Conservation (phyloP, 2,797 vertebrate genomes). For the Sebastes kiyomatsui region DNA sequence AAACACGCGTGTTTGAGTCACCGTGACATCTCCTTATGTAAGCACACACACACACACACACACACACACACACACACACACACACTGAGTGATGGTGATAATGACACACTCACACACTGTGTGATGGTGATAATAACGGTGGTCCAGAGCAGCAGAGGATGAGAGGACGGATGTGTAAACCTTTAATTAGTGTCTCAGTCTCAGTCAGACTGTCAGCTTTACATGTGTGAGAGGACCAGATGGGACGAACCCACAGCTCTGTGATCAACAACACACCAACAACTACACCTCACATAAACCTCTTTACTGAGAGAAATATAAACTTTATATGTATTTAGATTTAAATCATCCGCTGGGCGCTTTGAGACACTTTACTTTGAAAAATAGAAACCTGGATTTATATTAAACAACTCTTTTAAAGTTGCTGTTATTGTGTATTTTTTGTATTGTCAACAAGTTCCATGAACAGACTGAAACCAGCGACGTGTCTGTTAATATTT, state of each 20-base stretch:
- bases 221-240: constrained; percentile 51
- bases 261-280: constrained; percentile 3
- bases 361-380: too few relatives aligned
- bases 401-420: background rate
- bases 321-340: too few relatives aligned
- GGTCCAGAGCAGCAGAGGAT: constrained; percentile 14
- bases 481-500: background rate
- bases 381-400: too few relatives aligned
- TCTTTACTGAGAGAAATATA: too few relatives aligned
- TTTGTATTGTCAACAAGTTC: background rate
- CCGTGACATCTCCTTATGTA: constrained; percentile 54
- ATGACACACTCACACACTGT: constrained; percentile 12
- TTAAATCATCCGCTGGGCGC: too few relatives aligned
- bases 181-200: constrained; percentile 66
- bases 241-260: constrained; percentile 14
- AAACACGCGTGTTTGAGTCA: constrained; percentile 55
- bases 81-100: constrained; percentile 1
- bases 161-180: constrained; percentile 60
- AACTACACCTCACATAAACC: background rate
- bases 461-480: background rate
- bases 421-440: background rate
- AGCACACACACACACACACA: constrained; percentile 4
- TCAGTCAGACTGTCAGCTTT: constrained; percentile 42
- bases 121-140: constrained; percentile 38
- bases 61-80: constrained; percentile 15